Evolutionary conservation across 1,140 invertebrate species (phyloP).

Genomic region (Tigriopus japonicus): DNA sequence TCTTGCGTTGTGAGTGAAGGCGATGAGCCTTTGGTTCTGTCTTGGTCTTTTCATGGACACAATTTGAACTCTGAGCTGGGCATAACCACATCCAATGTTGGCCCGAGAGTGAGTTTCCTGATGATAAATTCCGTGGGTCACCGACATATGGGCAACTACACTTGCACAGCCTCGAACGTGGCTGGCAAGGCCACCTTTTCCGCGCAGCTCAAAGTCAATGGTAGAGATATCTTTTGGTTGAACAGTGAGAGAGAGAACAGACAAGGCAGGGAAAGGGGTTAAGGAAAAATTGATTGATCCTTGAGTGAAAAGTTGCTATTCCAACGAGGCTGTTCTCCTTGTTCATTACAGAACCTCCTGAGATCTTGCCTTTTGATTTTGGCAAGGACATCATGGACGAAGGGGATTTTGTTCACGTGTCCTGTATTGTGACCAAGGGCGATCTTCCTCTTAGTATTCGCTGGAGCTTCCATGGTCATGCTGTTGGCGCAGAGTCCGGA

Average conservation of each 20-base stretch:
- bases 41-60: conserved; percentile 21
- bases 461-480: conserved; percentile 51
- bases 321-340: background rate
- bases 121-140: conserved; percentile 39
- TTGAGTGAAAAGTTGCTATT: background rate
- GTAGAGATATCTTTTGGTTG: conserved; percentile 21
- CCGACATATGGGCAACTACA: conserved; percentile 29
- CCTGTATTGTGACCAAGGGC: conserved; percentile 19
- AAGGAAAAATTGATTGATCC: conserved; percentile 5
- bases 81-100: conserved; percentile 22
- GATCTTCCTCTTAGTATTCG: conserved; percentile 31
- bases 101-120: conserved; percentile 24
- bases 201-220: conserved; percentile 36
- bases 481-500: conserved; percentile 17
- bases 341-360: conserved; percentile 15
- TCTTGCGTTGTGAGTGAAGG: conserved; percentile 44
- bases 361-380: conserved; percentile 17
- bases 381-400: conserved; percentile 17
- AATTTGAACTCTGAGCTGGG: conserved; percentile 19
- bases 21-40: conserved; percentile 25
- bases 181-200: conserved; percentile 34
- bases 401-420: conserved; percentile 15
- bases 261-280: background rate
- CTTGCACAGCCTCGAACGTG: conserved; percentile 25
- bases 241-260: background rate